Conservation (phyloP, 1,140 invertebrate genomes). For the Dendroctonus ponderosae region DNA sequence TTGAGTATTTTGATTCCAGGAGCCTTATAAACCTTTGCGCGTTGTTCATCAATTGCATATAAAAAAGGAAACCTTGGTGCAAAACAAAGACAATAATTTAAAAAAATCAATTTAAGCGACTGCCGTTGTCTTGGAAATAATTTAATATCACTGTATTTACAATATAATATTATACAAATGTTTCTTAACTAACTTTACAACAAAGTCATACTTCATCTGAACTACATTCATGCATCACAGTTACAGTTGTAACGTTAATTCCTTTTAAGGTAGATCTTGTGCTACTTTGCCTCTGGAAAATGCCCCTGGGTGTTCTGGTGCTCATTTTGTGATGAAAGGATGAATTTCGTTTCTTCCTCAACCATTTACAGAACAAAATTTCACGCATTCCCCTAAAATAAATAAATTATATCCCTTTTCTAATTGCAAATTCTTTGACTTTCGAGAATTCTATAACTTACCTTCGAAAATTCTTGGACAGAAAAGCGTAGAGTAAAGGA, state of each 20-base stretch:
- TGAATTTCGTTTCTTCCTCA: constrained; percentile 31
- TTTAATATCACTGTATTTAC: no score
- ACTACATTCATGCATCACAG: constrained; percentile 46
- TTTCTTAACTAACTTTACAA: no score
- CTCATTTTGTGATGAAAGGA: constrained; percentile 32
- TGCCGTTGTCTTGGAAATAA: no score
- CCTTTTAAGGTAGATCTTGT: constrained; percentile 46
- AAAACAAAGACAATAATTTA: no score
- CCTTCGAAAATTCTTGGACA: constrained; percentile 72
- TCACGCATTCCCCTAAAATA: constrained; percentile 58
- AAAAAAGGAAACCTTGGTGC: no score
- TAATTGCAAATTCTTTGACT: background rate
- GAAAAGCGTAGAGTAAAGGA: constrained; percentile 79
- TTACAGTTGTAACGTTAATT: constrained; percentile 46
- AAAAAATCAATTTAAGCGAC: no score
- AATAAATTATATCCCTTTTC: constrained; percentile 3
- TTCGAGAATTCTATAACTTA: constrained; percentile 25
- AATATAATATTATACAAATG: no score
- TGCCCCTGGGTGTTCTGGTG: constrained; percentile 35
- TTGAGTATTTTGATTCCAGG: no score
- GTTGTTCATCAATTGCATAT: no score
- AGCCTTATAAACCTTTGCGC: no score
- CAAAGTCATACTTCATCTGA: constrained; percentile 48
- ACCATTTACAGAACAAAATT: constrained; percentile 59
- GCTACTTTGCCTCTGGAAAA: constrained; percentile 44